phyloP scores from a whole-genome alignment of 2,797 vertebrate species.

The Thamnophis elegans region DNA sequence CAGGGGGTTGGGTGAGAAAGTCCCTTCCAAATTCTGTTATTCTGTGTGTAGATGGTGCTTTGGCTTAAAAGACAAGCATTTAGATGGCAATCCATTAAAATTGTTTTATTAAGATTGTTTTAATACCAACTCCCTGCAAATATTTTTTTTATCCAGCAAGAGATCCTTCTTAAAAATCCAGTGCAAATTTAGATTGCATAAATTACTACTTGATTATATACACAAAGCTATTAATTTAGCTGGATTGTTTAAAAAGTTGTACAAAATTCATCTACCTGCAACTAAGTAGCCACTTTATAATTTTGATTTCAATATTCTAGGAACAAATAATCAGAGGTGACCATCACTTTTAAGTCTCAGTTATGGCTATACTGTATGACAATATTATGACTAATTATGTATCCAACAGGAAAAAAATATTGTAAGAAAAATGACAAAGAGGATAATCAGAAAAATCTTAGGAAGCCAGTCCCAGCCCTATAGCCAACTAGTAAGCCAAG shows the following conservation, averaged over 20 bases:
- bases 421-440: background rate
- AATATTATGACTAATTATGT: background rate
- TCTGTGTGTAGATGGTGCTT: background rate
- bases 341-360: background rate
- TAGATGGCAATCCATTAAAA: rapidly evolving
- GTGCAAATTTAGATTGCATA: background rate
- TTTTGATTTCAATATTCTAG: background rate
- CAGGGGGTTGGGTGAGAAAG: background rate
- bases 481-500: background rate
- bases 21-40: background rate
- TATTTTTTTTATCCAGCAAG: background rate
- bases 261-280: background rate
- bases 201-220: background rate
- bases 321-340: background rate
- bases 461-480: background rate
- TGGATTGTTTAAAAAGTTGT: background rate
- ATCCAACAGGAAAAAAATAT: background rate
- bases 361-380: background rate
- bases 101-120: slow-evolving; percentile 32
- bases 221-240: background rate
- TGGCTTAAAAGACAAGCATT: background rate
- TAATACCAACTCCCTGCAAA: background rate
- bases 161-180: background rate
- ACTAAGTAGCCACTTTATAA: background rate
- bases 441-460: background rate